Evolutionary conservation across 2,888 invertebrate species (phyloP).

Genomic region (Himalopsyche anomala): DNA sequence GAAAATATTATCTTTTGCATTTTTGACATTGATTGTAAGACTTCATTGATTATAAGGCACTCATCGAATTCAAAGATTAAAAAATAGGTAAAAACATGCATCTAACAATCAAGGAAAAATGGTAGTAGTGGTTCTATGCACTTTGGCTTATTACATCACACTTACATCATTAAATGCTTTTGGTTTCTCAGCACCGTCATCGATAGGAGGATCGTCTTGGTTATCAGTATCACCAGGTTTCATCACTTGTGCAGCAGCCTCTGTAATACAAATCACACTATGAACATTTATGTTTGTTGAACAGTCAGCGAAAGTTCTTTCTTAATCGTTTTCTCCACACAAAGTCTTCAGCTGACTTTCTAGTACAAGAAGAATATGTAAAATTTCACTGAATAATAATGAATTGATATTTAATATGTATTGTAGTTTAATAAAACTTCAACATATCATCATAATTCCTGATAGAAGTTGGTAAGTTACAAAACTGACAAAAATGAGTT

Average conservation of each 20-base stretch:
- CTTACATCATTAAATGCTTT: slow-evolving; percentile 61
- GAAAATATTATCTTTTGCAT: no score
- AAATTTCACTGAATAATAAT: background rate
- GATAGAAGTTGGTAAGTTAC: no score
- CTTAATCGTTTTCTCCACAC: background rate
- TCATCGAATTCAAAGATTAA: no score
- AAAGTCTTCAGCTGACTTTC: background rate
- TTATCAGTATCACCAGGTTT: slow-evolving; percentile 70
- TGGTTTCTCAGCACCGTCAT: slow-evolving; percentile 65
- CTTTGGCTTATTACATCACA: slow-evolving; percentile 32
- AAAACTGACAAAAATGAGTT: no score
- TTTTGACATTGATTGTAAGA: no score
- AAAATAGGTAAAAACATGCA: no score
- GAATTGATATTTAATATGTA: no score
- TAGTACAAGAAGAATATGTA: background rate
- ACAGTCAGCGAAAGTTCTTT: background rate
- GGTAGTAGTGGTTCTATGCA: no score
- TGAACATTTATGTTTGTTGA: background rate
- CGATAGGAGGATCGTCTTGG: slow-evolving; percentile 64
- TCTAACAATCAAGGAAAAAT: no score
- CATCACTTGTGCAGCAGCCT: slow-evolving; percentile 84
- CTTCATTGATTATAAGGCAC: no score
- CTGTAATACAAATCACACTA: slow-evolving; percentile 68
- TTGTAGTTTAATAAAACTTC: no score
- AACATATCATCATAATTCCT: no score